These are phyloP conservation scores for Alloscopus bannaensis DNA, from an alignment of 2,888 invertebrate genomes.

Conservation along the genomic window DNA sequence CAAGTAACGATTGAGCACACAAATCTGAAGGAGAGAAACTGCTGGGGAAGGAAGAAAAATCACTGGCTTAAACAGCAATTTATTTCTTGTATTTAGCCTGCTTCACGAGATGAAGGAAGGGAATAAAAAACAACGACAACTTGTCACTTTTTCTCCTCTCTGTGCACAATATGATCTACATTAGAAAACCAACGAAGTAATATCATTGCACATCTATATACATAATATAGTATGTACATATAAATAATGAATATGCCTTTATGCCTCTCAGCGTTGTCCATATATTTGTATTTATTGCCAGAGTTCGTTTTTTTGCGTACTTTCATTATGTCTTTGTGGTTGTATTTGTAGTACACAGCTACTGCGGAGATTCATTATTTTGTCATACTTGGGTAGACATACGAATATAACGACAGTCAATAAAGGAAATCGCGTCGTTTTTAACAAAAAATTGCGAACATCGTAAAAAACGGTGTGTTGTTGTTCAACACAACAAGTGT, in stretches of 20 bases:
- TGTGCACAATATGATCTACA: too few relatives aligned
- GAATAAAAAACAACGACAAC: background rate
- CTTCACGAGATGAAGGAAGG: too few relatives aligned
- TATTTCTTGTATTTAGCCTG: background rate
- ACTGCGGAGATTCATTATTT: background rate
- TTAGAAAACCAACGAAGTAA: too few relatives aligned
- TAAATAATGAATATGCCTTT: background rate
- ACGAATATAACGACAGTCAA: background rate
- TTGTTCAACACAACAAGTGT: too few relatives aligned
- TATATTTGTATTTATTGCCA: too few relatives aligned
- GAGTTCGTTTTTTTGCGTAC: too few relatives aligned
- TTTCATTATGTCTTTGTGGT: too few relatives aligned
- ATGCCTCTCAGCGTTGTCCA: too few relatives aligned
- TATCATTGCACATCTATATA: too few relatives aligned
- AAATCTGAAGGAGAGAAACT: background rate
- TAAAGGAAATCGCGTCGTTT: background rate
- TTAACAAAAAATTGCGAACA: background rate
- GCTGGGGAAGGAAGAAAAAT: conserved; percentile 4
- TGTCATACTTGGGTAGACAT: background rate
- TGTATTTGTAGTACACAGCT: background rate
- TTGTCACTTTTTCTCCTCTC: background rate
- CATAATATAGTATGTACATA: background rate
- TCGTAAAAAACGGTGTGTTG: too few relatives aligned
- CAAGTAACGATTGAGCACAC: too few relatives aligned
- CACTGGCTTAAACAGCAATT: conserved; percentile 14